Evolutionary conservation across 2,888 invertebrate genomes (phyloP).

Genomic region (Podotricha telesiphe): DNA sequence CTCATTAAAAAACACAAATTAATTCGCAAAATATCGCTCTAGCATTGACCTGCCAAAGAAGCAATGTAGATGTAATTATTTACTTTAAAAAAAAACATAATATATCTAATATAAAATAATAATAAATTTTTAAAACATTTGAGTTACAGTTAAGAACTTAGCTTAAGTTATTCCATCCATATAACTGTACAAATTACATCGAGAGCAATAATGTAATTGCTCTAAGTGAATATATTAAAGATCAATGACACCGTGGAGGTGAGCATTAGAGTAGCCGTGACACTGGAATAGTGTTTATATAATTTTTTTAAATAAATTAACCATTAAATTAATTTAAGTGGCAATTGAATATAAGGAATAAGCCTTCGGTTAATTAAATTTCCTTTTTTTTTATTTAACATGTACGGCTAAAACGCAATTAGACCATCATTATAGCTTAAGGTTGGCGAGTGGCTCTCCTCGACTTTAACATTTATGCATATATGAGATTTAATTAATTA

Average conservation of each 20-base stretch:
- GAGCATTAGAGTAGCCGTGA: conserved; percentile 46
- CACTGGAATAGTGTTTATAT: conserved; percentile 48
- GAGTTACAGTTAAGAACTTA: background rate
- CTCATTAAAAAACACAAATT: conserved; percentile 30
- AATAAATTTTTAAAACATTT: too few species aligned
- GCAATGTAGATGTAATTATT: background rate
- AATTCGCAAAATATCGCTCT: conserved; percentile 21
- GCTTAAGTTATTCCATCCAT: background rate
- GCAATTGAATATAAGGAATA: conserved; percentile 28
- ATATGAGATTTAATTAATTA: conserved; percentile 23
- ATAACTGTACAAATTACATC: conserved; percentile 26
- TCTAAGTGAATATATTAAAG: conserved; percentile 32
- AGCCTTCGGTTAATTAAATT: conserved; percentile 27
- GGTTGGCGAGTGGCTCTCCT: conserved; percentile 31
- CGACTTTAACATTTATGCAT: conserved; percentile 11
- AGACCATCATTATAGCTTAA: conserved; percentile 24
- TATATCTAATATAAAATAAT: background rate
- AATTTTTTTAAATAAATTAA: conserved; percentile 48
- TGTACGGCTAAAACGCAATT: conserved; percentile 4
- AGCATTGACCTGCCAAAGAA: conserved; percentile 35
- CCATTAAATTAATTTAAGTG: conserved; percentile 36
- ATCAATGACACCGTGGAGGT: conserved; percentile 42
- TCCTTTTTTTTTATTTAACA: conserved; percentile 26
- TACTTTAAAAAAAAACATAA: conserved; percentile 11
- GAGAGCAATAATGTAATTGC: conserved; percentile 27